phyloP scores from a whole-genome alignment of 2,113 vertebrate species.

The Spheniscus mendiculus region DNA sequence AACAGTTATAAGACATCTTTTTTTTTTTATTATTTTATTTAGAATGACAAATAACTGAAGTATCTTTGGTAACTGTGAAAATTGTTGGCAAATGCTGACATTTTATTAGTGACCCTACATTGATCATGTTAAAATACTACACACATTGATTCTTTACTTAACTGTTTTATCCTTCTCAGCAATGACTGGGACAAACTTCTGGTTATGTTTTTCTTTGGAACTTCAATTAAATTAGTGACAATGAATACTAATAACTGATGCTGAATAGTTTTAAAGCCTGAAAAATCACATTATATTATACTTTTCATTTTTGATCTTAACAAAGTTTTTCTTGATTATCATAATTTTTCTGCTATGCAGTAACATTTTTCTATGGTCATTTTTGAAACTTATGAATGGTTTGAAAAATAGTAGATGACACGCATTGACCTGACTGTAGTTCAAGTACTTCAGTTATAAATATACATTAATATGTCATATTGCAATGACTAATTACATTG shows the following conservation, averaged over 20 bases:
- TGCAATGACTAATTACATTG: slow-evolving; percentile 23
- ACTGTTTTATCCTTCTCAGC: not conserved
- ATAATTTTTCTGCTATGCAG: not conserved
- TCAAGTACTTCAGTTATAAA: slow-evolving; percentile 50
- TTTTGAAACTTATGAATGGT: not conserved
- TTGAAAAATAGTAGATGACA: slow-evolving; percentile 6
- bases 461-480: slow-evolving; percentile 42
- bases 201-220: not conserved
- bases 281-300: not conserved
- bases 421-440: slow-evolving; percentile 16
- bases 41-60: not conserved
- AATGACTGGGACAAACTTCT: not conserved
- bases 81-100: not conserved
- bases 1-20: not conserved
- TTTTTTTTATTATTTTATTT: not conserved
- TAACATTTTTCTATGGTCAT: not conserved
- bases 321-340: not conserved
- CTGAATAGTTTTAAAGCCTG: not conserved
- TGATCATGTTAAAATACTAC: not conserved
- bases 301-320: not conserved
- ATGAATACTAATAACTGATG: not conserved
- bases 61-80: not conserved
- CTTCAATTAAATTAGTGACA: not conserved
- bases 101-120: not conserved
- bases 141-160: not conserved